phyloP scores from a whole-genome alignment of 2,888 invertebrate genomes.

The Mechanitis messenoides region DNA sequence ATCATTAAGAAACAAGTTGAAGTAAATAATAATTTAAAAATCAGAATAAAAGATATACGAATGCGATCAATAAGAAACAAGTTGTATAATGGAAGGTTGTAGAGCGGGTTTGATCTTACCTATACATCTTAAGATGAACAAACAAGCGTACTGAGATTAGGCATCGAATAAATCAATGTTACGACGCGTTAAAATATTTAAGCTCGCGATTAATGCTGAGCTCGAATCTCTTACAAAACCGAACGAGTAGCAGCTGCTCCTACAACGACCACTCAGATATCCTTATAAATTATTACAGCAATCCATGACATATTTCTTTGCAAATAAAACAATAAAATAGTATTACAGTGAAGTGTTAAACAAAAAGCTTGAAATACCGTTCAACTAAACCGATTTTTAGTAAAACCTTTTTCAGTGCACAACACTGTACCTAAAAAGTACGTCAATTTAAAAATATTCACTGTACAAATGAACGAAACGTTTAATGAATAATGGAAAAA shows the following conservation, averaged over 20 bases:
- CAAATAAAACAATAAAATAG: conserved; percentile 24
- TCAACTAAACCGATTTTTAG: not conserved
- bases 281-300: conserved; percentile 33
- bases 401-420: not conserved
- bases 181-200: conserved; percentile 76
- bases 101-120: conserved; percentile 66
- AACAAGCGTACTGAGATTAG: conserved; percentile 74
- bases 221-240: conserved; percentile 59
- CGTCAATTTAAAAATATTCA: no score
- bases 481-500: no score
- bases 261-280: conserved; percentile 30
- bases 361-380: not conserved
- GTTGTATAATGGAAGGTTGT: conserved; percentile 41
- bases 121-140: conserved; percentile 72
- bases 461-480: no score
- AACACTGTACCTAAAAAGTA: no score
- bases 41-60: not conserved
- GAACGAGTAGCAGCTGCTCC: conserved; percentile 49
- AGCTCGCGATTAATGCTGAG: conserved; percentile 72
- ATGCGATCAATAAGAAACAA: conserved; percentile 35
- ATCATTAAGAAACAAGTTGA: not conserved
- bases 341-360: not conserved
- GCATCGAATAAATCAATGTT: conserved; percentile 74
- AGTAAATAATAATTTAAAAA: not conserved
- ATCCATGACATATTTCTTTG: conserved; percentile 33